A percentile compares a stretch with the other conserved stretches of the same genome.
phyloP scores from a whole-genome alignment of 2,888 invertebrate genomes.

The Epirrhoe alternata region DNA sequence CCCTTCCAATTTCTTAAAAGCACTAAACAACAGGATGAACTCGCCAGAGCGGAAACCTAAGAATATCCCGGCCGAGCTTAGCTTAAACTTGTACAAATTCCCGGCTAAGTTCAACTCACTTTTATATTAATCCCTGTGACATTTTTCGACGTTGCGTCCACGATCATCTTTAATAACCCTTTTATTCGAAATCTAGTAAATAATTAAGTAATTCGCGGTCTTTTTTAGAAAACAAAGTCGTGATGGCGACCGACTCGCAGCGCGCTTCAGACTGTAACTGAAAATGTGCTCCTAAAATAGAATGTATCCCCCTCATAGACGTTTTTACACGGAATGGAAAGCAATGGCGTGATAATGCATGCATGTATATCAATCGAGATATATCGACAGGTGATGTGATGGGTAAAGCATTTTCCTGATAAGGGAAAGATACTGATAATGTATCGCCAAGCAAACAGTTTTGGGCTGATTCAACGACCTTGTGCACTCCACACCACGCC shows the following conservation, averaged over 20 bases:
- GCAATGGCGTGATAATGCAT: constrained; percentile 51
- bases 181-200: constrained; percentile 17
- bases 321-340: constrained; percentile 58
- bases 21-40: constrained; percentile 12
- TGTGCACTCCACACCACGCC: constrained; percentile 3
- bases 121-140: constrained; percentile 78
- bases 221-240: constrained; percentile 48
- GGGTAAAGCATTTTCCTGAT: constrained; percentile 39
- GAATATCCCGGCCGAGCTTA: constrained; percentile 33
- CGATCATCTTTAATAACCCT: constrained; percentile 62
- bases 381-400: constrained; percentile 39
- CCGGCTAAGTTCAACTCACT: constrained; percentile 62
- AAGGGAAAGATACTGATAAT: constrained; percentile 19
- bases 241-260: constrained; percentile 70
- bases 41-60: constrained; percentile 27
- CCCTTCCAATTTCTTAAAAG: not conserved
- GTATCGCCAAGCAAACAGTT: not conserved
- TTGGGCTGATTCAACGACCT: constrained; percentile 1
- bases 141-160: constrained; percentile 61
- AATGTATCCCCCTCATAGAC: constrained; percentile 69
- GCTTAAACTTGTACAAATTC: constrained; percentile 39
- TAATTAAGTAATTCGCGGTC: constrained; percentile 41
- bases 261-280: constrained; percentile 74
- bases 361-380: constrained; percentile 38
- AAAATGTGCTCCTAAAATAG: constrained; percentile 81